A percentile compares a stretch with the other conserved stretches of the same genome.
Evolutionary conservation across 1,140 invertebrate genomes (phyloP).

Genomic region (Bradynema listronoti): DNA sequence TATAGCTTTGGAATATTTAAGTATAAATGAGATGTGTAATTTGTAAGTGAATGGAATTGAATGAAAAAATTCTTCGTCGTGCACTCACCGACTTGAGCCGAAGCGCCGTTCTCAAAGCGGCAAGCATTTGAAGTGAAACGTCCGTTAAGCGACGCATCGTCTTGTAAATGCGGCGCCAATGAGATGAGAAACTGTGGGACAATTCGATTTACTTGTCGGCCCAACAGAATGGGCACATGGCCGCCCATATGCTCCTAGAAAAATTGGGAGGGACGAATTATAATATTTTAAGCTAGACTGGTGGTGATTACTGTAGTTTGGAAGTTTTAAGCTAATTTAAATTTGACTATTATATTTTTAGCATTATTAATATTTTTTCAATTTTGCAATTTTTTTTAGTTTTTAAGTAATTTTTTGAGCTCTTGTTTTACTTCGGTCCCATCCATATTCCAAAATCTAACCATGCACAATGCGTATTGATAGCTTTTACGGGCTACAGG

Average conservation of each 20-base stretch:
- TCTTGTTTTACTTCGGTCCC: too few relatives aligned
- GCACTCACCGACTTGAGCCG: slow-evolving; percentile 48
- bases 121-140: slow-evolving; percentile 58
- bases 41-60: not conserved
- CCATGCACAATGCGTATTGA: slow-evolving; percentile 83
- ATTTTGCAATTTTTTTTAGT: too few relatives aligned
- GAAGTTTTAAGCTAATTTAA: too few relatives aligned
- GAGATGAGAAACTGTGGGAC: slow-evolving; percentile 96
- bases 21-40: too few relatives aligned
- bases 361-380: too few relatives aligned
- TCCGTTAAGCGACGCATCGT: not conserved
- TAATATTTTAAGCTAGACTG: not conserved
- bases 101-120: slow-evolving; percentile 58
- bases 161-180: slow-evolving; percentile 70
- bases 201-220: slow-evolving; percentile 88
- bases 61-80: not conserved
- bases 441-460: slow-evolving; percentile 10
- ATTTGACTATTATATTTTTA: too few relatives aligned
- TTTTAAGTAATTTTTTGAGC: too few relatives aligned
- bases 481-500: slow-evolving; percentile 59
- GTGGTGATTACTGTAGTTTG: too few relatives aligned
- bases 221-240: slow-evolving; percentile 86
- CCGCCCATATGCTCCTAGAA: slow-evolving; percentile 91
- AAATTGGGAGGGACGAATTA: too few relatives aligned
- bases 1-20: too few relatives aligned